phyloP scores from a whole-genome alignment of 1,140 invertebrate species.

The Magallana ariakensis region DNA sequence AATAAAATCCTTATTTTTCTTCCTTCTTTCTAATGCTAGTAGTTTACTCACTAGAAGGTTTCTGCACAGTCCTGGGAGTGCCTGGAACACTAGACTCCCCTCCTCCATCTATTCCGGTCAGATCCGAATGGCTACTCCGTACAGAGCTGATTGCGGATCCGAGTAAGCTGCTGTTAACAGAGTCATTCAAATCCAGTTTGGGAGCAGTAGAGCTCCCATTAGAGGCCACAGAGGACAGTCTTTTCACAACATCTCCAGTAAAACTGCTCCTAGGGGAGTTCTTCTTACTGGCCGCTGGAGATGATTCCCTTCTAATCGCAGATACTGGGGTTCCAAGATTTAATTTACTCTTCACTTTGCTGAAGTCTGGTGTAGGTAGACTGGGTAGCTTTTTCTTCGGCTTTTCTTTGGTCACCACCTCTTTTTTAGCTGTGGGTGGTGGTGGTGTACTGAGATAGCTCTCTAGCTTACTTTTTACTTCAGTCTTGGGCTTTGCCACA shows the following conservation, averaged over 20 bases:
- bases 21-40: no score
- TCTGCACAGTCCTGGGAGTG: slow-evolving; percentile 41
- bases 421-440: slow-evolving; percentile 56
- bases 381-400: slow-evolving; percentile 63
- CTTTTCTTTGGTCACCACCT: slow-evolving; percentile 62
- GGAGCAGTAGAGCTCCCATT: slow-evolving; percentile 45
- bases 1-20: no score
- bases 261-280: slow-evolving; percentile 47
- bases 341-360: slow-evolving; percentile 75
- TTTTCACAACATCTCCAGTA: slow-evolving; percentile 23
- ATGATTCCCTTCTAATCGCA: slow-evolving; percentile 39
- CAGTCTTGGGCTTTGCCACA: slow-evolving; percentile 73
- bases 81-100: slow-evolving; percentile 38
- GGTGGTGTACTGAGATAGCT: slow-evolving; percentile 65
- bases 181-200: slow-evolving; percentile 59
- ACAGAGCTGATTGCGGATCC: slow-evolving; percentile 62
- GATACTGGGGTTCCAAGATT: slow-evolving; percentile 61
- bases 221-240: slow-evolving; percentile 48
- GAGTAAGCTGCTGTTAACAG: slow-evolving; percentile 50
- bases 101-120: slow-evolving; percentile 17
- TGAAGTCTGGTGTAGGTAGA: slow-evolving; percentile 73
- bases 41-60: slow-evolving; percentile 50
- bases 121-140: slow-evolving; percentile 64
- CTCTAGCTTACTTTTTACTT: slow-evolving; percentile 78
- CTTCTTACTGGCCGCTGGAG: slow-evolving; percentile 40